A percentile compares a stretch with the other conserved stretches of the same genome.
These are phyloP conservation scores for Siphonodentalium dalli DNA, from an alignment of 2,888 invertebrate species.

Conservation along the genomic window DNA sequence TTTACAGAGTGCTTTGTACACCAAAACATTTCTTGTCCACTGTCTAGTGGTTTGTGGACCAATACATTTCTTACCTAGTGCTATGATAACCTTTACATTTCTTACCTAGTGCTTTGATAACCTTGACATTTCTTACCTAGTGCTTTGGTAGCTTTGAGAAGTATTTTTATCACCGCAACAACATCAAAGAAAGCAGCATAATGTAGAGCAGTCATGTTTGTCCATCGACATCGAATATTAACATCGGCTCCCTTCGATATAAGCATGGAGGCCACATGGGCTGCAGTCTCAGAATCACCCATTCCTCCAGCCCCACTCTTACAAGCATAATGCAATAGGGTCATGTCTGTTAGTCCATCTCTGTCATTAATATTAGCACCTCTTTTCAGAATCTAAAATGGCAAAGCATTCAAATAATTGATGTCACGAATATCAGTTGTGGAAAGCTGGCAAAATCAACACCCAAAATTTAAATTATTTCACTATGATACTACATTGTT, in stretches of 20 bases:
- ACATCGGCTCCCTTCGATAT: slow-evolving; percentile 64
- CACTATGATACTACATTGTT: too few relatives aligned
- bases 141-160: slow-evolving; percentile 60
- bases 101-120: too few relatives aligned
- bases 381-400: slow-evolving; percentile 66
- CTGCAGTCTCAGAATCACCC: slow-evolving; percentile 58
- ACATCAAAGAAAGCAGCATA: slow-evolving; percentile 69
- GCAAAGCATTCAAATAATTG: too few relatives aligned
- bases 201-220: slow-evolving; percentile 68
- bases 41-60: too few relatives aligned
- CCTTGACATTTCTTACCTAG: slow-evolving; percentile 38
- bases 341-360: slow-evolving; percentile 69
- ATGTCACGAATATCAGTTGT: too few relatives aligned
- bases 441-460: too few relatives aligned
- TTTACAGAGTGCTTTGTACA: too few relatives aligned
- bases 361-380: slow-evolving; percentile 68
- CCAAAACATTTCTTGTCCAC: too few relatives aligned
- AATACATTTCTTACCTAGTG: too few relatives aligned
- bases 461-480: too few relatives aligned
- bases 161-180: slow-evolving; percentile 63
- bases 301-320: slow-evolving; percentile 68
- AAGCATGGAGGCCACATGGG: slow-evolving; percentile 50
- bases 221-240: slow-evolving; percentile 67
- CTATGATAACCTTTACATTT: too few relatives aligned
- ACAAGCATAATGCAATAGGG: slow-evolving; percentile 68